These are phyloP conservation scores for Caenorhabditis sp. DNA, from an alignment of 2,888 invertebrate species.

Conservation along the genomic window DNA sequence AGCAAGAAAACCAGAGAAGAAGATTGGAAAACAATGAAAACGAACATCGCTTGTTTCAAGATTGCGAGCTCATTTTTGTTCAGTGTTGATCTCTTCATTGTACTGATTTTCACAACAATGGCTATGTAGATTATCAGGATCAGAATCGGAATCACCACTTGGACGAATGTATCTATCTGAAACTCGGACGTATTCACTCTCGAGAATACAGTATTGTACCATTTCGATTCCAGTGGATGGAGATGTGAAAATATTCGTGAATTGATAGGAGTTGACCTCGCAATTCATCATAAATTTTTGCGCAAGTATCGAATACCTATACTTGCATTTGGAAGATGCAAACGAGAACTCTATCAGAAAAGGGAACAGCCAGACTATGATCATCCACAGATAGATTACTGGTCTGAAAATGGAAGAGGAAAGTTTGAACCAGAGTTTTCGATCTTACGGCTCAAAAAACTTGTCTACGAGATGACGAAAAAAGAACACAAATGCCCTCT, in stretches of 20 bases:
- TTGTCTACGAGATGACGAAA: not conserved
- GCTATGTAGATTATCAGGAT: conserved; percentile 7
- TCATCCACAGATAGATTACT: conserved; percentile 2
- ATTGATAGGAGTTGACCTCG: not conserved
- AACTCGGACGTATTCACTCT: too few species aligned
- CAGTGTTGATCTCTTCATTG: not conserved
- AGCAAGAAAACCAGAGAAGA: conserved; percentile 11
- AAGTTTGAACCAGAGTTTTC: too few species aligned
- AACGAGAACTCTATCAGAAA: not conserved
- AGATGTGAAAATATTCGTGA: not conserved
- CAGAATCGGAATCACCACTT: not conserved
- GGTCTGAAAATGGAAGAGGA: too few species aligned
- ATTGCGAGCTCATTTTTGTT: conserved; percentile 9
- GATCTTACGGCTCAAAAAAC: conserved; percentile 6
- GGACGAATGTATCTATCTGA: conserved; percentile 13
- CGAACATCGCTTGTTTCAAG: conserved; percentile 17
- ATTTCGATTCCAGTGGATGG: conserved; percentile 6
- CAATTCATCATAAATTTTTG: not conserved
- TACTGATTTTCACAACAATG: not conserved
- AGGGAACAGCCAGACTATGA: conserved; percentile 9
- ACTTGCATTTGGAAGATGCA: conserved; percentile 6
- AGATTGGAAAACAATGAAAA: conserved; percentile 14
- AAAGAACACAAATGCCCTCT: conserved; percentile 8
- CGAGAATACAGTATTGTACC: not conserved
- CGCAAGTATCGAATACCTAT: not conserved